Percentiles rank a stretch among this genome's conserved stretches.
Conservation (phyloP, 1,140 invertebrate species). For the Apocrypta bakeri region DNA sequence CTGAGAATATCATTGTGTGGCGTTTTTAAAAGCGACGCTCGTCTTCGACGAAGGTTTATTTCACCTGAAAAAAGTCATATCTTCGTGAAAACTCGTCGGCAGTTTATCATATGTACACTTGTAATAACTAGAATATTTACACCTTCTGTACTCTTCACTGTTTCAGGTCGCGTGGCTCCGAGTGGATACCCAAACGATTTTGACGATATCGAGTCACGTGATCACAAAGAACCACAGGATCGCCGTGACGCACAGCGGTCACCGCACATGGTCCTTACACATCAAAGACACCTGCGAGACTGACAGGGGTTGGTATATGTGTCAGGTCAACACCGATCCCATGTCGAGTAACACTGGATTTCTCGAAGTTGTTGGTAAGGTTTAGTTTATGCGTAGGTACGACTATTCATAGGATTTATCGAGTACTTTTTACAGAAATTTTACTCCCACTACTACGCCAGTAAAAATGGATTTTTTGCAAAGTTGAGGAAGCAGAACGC, state of each 20-base stretch:
- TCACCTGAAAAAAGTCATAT: too few species aligned
- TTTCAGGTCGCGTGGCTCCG: slow-evolving; percentile 78
- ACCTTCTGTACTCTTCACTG: too few species aligned
- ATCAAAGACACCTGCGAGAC: slow-evolving; percentile 72
- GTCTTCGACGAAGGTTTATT: background rate
- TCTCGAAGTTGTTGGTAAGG: slow-evolving; percentile 77
- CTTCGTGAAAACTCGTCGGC: too few species aligned
- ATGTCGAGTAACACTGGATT: slow-evolving; percentile 77
- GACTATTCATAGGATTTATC: too few species aligned
- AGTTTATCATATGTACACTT: background rate
- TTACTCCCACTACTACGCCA: too few species aligned
- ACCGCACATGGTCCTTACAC: slow-evolving; percentile 76
- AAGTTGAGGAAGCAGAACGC: background rate
- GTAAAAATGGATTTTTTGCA: slow-evolving; percentile 12
- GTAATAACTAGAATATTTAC: too few species aligned
- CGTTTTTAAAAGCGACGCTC: background rate
- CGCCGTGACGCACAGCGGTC: slow-evolving; percentile 75
- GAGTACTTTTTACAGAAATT: too few species aligned
- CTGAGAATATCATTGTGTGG: background rate
- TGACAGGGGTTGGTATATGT: slow-evolving; percentile 77
- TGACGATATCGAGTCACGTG: slow-evolving; percentile 76
- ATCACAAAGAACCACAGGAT: slow-evolving; percentile 79
- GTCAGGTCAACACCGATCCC: slow-evolving; percentile 78
- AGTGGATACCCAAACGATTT: slow-evolving; percentile 79
- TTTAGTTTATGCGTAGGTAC: background rate